Percentiles rank a stretch among this genome's conserved stretches.
These are phyloP conservation scores for Drosophila arawakana DNA, from an alignment of 1,140 invertebrate genomes.

Conservation along the genomic window DNA sequence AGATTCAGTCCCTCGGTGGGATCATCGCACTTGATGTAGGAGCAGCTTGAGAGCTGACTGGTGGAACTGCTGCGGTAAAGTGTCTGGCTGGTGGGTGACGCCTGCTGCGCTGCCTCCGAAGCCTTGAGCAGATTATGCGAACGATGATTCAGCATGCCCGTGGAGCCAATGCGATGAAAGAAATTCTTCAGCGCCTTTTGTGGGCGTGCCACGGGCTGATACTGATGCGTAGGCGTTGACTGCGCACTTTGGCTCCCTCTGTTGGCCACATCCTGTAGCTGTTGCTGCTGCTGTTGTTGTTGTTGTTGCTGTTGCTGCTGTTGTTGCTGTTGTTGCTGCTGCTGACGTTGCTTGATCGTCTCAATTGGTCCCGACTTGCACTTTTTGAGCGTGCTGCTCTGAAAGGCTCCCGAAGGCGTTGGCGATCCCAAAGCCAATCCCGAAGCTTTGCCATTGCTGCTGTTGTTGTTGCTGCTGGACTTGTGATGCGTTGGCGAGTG, in stretches of 20 bases:
- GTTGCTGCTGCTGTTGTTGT: slow-evolving; percentile 37
- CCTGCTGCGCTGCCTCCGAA: slow-evolving; percentile 77
- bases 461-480: slow-evolving; percentile 43
- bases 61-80: slow-evolving; percentile 91
- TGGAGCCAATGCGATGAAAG: slow-evolving; percentile 90
- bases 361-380: slow-evolving; percentile 82
- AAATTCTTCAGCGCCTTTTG: slow-evolving; percentile 88
- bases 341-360: slow-evolving; percentile 68
- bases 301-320: slow-evolving; percentile 37
- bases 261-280: slow-evolving; percentile 24
- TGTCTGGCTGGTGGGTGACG: slow-evolving; percentile 80
- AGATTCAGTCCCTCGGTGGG: slow-evolving; percentile 91
- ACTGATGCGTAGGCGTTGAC: slow-evolving; percentile 64
- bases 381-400: slow-evolving; percentile 72
- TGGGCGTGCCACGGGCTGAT: slow-evolving; percentile 63
- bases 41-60: slow-evolving; percentile 88
- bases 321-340: background rate
- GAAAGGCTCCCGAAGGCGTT: slow-evolving; percentile 47
- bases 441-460: slow-evolving; percentile 26
- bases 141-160: slow-evolving; percentile 89
- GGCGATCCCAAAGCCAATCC: background rate
- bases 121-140: slow-evolving; percentile 84
- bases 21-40: slow-evolving; percentile 91
- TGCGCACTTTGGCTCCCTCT: slow-evolving; percentile 67
- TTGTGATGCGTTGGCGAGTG: slow-evolving; percentile 77